A percentile compares a stretch with the other conserved stretches of the same genome.
These are phyloP conservation scores for Synodontis membranacea DNA, from an alignment of 2,113 vertebrate genomes.

Conservation along the genomic window DNA sequence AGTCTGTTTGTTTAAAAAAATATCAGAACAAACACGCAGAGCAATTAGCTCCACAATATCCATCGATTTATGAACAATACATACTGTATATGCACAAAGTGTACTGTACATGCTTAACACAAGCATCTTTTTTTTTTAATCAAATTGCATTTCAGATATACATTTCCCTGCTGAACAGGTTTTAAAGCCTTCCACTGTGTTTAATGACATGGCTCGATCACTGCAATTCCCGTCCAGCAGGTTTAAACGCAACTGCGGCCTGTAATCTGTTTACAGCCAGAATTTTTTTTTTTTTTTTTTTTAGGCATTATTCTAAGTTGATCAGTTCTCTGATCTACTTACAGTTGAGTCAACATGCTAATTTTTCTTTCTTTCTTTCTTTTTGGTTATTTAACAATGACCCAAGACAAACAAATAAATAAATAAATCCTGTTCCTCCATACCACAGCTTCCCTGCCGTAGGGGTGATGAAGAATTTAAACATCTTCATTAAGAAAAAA, in stretches of 20 bases:
- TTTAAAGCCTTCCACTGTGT: background rate
- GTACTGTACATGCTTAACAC: background rate
- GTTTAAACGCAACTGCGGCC: background rate
- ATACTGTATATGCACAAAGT: background rate
- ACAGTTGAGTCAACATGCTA: background rate
- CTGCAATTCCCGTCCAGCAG: constrained; percentile 9
- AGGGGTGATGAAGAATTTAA: background rate
- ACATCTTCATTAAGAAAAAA: background rate
- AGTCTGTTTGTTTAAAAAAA: too few species aligned
- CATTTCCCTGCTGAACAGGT: background rate
- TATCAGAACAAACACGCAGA: background rate
- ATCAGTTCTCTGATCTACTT: background rate
- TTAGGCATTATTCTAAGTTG: background rate
- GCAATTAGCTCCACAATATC: constrained; percentile 10
- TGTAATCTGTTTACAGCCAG: background rate
- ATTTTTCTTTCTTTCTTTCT: too few species aligned
- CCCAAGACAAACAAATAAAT: too few species aligned
- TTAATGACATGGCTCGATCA: background rate
- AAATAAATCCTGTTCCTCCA: background rate
- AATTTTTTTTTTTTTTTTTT: background rate
- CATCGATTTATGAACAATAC: background rate
- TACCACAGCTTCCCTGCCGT: background rate
- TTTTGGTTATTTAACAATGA: background rate
- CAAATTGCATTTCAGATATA: background rate
- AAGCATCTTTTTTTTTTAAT: background rate